phyloP scores from a whole-genome alignment of 2,888 invertebrate genomes.

The Furcula furcula region DNA sequence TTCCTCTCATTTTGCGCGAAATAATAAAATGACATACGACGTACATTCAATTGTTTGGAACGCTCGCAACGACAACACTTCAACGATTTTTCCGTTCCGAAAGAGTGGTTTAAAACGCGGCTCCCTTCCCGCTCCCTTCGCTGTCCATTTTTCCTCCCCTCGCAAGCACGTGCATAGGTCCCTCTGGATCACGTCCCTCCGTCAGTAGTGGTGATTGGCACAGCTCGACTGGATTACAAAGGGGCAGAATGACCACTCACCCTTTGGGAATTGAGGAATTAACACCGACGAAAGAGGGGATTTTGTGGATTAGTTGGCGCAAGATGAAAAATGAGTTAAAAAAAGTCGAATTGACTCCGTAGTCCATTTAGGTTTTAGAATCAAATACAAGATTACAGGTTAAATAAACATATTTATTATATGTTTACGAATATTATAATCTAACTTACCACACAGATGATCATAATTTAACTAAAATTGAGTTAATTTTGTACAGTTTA shows the following conservation, averaged over 20 bases:
- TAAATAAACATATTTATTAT: too few relatives aligned
- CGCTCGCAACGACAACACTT: slow-evolving; percentile 33
- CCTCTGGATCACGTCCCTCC: slow-evolving; percentile 39
- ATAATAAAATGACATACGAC: too few relatives aligned
- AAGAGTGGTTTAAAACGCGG: slow-evolving; percentile 30
- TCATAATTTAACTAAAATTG: too few relatives aligned
- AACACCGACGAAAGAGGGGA: slow-evolving; percentile 38
- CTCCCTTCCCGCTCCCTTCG: not conserved
- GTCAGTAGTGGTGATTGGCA: slow-evolving; percentile 72
- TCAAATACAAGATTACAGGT: too few relatives aligned
- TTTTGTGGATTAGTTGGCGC: slow-evolving; percentile 5
- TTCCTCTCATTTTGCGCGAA: too few relatives aligned
- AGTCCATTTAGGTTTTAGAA: too few relatives aligned
- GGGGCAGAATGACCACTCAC: slow-evolving; percentile 68
- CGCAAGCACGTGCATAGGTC: slow-evolving; percentile 34
- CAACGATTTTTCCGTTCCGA: slow-evolving; percentile 33
- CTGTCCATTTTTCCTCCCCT: slow-evolving; percentile 37
- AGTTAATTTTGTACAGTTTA: too few relatives aligned
- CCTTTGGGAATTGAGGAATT: slow-evolving; percentile 63
- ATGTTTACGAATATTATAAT: too few relatives aligned
- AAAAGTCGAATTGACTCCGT: too few relatives aligned
- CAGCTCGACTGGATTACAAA: slow-evolving; percentile 68
- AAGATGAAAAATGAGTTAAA: not conserved
- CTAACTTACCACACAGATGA: too few relatives aligned
- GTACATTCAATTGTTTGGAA: too few relatives aligned